A percentile compares a stretch with the other conserved stretches of the same genome.
Conservation (phyloP, 2,113 vertebrate species). For the Alectura lathami region DNA sequence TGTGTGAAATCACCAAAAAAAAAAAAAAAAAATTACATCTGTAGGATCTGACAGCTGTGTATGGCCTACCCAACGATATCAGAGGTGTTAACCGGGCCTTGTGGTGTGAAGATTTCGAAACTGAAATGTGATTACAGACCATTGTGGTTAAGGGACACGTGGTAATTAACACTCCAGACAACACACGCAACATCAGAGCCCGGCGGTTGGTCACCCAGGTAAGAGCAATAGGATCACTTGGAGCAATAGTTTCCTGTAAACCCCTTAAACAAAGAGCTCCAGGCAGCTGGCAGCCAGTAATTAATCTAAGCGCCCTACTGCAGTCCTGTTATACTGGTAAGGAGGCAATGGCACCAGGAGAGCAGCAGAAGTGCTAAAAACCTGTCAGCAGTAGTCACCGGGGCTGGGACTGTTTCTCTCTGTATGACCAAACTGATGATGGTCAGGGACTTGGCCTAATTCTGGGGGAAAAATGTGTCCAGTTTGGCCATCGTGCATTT, state of each 20-base stretch:
- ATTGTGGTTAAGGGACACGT: neutral
- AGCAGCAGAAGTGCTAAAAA: neutral
- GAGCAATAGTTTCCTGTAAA: neutral
- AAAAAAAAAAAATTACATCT: neutral
- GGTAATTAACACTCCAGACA: neutral
- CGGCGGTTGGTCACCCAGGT: neutral
- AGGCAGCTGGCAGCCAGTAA: neutral
- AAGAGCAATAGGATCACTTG: neutral
- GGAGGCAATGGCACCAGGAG: neutral
- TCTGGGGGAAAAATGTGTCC: neutral
- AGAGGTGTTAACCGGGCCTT: neutral
- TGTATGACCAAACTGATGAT: accelerated
- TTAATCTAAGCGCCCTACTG: neutral
- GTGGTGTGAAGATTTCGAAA: neutral
- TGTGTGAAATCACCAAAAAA: neutral
- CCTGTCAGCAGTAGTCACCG: neutral
- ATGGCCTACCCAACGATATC: neutral
- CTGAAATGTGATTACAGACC: neutral
- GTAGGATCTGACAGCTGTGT: neutral
- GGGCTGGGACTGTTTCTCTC: neutral
- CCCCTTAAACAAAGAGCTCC: neutral
- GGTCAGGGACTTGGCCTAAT: neutral
- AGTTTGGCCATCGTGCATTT: neutral
- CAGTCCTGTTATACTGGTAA: neutral
- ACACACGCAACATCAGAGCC: neutral